These are phyloP conservation scores for Parazoanthus darwini DNA, from an alignment of 92 coral and sea anemone genomes.

Conservation along the genomic window DNA sequence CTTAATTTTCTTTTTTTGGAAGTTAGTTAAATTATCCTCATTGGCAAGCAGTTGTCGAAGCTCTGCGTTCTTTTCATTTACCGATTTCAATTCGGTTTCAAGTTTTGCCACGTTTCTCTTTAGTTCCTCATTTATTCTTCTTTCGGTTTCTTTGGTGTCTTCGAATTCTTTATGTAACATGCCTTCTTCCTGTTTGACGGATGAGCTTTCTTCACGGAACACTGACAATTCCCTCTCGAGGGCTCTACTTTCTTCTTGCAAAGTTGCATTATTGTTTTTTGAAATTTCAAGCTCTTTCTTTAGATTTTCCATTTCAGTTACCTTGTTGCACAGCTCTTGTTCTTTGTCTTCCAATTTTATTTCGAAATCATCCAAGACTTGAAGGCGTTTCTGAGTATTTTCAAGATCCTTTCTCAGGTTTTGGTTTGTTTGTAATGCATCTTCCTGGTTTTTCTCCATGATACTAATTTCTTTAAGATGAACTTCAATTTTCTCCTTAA, in stretches of 20 bases:
- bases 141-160: slow-evolving; percentile 32
- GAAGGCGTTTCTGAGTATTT: slow-evolving; percentile 25
- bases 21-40: neutral
- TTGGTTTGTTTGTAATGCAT: slow-evolving; percentile 40
- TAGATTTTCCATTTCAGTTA: slow-evolving; percentile 28
- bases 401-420: slow-evolving; percentile 29
- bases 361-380: slow-evolving; percentile 29
- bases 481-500: slow-evolving; percentile 26
- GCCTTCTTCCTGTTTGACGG: slow-evolving; percentile 57
- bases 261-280: neutral
- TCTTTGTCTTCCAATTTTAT: slow-evolving; percentile 11
- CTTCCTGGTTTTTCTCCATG: slow-evolving; percentile 47
- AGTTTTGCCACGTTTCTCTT: neutral
- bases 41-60: slow-evolving; percentile 12
- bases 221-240: neutral
- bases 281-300: neutral
- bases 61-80: neutral
- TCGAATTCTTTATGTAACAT: slow-evolving; percentile 63
- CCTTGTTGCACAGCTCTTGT: slow-evolving; percentile 11
- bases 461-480: slow-evolving; percentile 37
- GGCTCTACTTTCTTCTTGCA: slow-evolving; percentile 27
- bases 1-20: neutral
- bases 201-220: slow-evolving; percentile 34
- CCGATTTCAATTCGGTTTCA: neutral
- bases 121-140: neutral